Conservation (phyloP, 1,140 invertebrate species). For the Nymphalis io region DNA sequence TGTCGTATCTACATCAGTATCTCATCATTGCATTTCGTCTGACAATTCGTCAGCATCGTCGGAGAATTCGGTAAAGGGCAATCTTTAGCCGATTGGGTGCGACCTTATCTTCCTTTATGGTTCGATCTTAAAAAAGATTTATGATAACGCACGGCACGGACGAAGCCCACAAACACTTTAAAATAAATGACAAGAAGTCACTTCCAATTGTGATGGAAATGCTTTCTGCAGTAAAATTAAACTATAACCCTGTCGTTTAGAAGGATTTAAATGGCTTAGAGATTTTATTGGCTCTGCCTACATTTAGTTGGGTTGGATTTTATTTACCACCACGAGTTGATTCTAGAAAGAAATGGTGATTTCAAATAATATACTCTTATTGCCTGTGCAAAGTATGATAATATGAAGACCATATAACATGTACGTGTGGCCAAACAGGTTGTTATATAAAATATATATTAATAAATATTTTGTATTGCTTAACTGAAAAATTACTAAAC, state of each 20-base stretch:
- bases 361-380: no score
- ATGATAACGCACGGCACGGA: slow-evolving; percentile 76
- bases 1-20: slow-evolving; percentile 28
- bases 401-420: no score
- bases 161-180: slow-evolving; percentile 74
- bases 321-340: slow-evolving; percentile 44
- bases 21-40: slow-evolving; percentile 51
- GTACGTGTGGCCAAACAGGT: no score
- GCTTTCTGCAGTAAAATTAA: slow-evolving; percentile 80
- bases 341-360: no score
- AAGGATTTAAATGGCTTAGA: slow-evolving; percentile 75
- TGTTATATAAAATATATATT: no score
- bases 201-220: slow-evolving; percentile 80
- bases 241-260: slow-evolving; percentile 78
- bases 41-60: slow-evolving; percentile 71
- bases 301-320: slow-evolving; percentile 59
- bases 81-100: slow-evolving; percentile 76
- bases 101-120: slow-evolving; percentile 79
- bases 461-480: no score
- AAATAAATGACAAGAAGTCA: slow-evolving; percentile 80
- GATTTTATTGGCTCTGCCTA: slow-evolving; percentile 70
- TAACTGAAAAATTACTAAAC: no score
- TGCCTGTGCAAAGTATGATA: no score
- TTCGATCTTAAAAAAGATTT: slow-evolving; percentile 79
- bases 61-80: slow-evolving; percentile 71